Percentiles rank a stretch among this genome's conserved stretches.
These are phyloP conservation scores for Rotaria socialis DNA, from an alignment of 2,888 invertebrate genomes.

Conservation along the genomic window DNA sequence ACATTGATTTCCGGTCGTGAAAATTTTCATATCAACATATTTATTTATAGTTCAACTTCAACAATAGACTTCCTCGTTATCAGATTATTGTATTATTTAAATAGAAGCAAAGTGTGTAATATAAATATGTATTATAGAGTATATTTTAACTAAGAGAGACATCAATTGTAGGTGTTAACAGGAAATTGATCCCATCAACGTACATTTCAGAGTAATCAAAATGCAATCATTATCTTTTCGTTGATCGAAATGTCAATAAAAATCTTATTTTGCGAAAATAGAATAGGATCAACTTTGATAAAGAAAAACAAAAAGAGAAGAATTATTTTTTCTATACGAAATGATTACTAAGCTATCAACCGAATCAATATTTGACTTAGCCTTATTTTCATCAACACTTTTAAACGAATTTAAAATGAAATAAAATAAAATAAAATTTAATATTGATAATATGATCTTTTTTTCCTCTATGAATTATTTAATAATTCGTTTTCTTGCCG, in stretches of 20 bases:
- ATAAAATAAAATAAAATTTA: no score
- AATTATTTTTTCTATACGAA: not conserved
- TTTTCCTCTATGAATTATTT: not conserved
- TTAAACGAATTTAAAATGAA: no score
- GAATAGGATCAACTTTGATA: not conserved
- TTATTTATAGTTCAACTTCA: no score
- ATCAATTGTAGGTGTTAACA: not conserved
- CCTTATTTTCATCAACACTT: not conserved
- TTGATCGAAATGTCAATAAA: constrained; percentile 15
- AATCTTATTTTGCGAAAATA: not conserved
- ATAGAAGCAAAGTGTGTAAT: not conserved
- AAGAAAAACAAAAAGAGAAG: no score
- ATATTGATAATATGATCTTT: no score
- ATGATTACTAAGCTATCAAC: not conserved
- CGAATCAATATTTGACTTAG: not conserved
- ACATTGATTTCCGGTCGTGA: no score
- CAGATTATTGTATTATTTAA: no score
- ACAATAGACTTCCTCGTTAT: no score
- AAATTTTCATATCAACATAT: no score
- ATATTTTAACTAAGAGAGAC: no score
- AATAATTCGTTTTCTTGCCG: not conserved
- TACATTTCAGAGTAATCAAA: not conserved
- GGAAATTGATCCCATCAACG: constrained; percentile 5
- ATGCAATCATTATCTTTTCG: constrained; percentile 8
- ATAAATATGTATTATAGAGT: not conserved